Evolutionary conservation across 2,797 vertebrate species (phyloP), one percentile per base, ranked within the genome.

Genomic region (Taeniopygia guttata): DNA sequence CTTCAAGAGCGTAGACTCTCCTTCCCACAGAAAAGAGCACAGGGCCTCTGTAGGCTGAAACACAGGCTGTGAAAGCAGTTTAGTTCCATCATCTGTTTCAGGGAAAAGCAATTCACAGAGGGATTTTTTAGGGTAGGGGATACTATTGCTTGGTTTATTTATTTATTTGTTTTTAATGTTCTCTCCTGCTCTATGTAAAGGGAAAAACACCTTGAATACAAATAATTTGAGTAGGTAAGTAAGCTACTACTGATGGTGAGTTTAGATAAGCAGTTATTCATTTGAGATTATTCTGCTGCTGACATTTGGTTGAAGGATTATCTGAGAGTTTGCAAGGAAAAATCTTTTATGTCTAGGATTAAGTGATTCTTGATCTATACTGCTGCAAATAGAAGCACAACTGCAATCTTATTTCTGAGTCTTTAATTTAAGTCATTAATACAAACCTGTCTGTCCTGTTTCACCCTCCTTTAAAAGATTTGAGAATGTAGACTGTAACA

Each of bases 41-140:
- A 42, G 9, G 5, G 8, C 6, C 17, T 52, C 4, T 2, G 2
- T 27, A 75, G 34, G 11, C 40, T 55, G 22, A 34, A 88, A 60
- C 11, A 51, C 2, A n/a, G 29, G 21, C 12, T 21, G 18, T 54
- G 22, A 21, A 77, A 56, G 23, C 8, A 56, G 21, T 6, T 68
- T 34, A 7, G 6, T 11, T 56, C 7, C 64, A 40, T n/a, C 7
- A 11, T 5, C 6, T 70, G 15, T 81, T 90, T 78, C 46, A 75
- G 46, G 10, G 10, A 72, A 64, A 66, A 1, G 3, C 11, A 70
- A 45, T 27, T 29, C 22, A 60, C 8, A 42, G 40, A 55, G 11
- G 15, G 4, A 4, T 30, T 18, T 36, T 59, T 49, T 12, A 3
- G 6, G 10, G 4, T 1, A 1, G 17, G 16, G 11, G 6, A 2